Evolutionary conservation across 2,113 vertebrate species (phyloP).

Genomic region (Centrocercus urophasianus): DNA sequence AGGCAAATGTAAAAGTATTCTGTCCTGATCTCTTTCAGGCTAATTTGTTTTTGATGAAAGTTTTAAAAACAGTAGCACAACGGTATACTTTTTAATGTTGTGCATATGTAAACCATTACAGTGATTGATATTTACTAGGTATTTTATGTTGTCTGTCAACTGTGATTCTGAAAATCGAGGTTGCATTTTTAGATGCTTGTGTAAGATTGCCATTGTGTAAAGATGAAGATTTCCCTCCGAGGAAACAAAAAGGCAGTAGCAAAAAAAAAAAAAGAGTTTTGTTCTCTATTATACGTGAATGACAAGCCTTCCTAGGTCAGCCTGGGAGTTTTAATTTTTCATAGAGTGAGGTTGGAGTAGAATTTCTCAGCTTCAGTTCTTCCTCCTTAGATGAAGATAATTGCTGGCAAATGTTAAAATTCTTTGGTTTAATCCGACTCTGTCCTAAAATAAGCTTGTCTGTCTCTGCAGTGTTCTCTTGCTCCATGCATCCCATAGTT

Average conservation of each 20-base stretch:
- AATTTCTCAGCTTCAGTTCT: neutral
- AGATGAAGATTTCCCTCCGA: neutral
- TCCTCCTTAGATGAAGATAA: neutral
- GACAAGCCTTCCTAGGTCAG: neutral
- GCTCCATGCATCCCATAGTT: neutral
- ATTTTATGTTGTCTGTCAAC: neutral
- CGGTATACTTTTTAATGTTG: neutral
- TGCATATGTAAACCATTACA: neutral
- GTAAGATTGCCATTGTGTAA: neutral
- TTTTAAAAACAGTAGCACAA: neutral
- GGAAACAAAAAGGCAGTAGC: neutral
- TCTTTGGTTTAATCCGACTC: neutral
- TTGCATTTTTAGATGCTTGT: neutral
- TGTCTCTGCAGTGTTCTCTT: neutral
- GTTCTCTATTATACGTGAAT: neutral
- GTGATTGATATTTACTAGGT: neutral
- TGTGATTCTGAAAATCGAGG: neutral
- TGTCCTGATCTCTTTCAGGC: neutral
- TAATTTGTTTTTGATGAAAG: neutral
- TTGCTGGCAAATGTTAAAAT: neutral
- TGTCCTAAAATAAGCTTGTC: neutral
- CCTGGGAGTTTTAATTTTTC: neutral
- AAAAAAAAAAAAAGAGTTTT: neutral
- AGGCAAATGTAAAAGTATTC: neutral
- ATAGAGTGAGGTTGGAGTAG: neutral